Conservation (phyloP, 2,888 invertebrate genomes). For the Ceratothoa steindachneri region DNA sequence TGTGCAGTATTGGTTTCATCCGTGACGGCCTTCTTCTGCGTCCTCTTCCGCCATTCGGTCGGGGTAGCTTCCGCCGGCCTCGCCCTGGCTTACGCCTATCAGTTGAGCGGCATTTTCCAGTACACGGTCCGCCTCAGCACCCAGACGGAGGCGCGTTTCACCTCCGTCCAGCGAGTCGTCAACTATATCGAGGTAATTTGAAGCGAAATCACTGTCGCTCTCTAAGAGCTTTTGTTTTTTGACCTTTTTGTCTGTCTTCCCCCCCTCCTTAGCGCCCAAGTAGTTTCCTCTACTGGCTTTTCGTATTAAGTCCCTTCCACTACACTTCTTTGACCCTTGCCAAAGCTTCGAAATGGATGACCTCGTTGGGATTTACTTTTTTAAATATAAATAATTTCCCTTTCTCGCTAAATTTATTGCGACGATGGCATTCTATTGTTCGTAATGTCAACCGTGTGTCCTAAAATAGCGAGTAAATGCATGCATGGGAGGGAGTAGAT, state of each 20-base stretch:
- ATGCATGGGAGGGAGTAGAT: no score
- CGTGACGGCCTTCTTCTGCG: slow-evolving; percentile 57
- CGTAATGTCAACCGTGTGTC: no score
- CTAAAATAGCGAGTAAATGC: no score
- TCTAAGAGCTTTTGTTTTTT: neutral
- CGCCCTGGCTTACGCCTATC: slow-evolving; percentile 61
- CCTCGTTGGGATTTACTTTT: no score
- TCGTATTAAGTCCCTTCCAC: neutral
- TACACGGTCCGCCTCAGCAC: slow-evolving; percentile 57
- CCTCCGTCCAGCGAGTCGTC: slow-evolving; percentile 57
- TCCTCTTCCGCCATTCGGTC: slow-evolving; percentile 55
- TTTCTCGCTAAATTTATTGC: no score
- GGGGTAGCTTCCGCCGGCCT: slow-evolving; percentile 61
- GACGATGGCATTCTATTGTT: no score
- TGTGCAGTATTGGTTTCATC: slow-evolving; percentile 54
- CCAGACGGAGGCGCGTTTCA: slow-evolving; percentile 57
- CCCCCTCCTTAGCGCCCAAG: neutral
- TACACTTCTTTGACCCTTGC: no score
- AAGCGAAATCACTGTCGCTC: slow-evolving; percentile 1
- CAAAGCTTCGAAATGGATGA: no score
- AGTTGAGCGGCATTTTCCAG: slow-evolving; percentile 61
- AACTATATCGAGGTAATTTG: slow-evolving; percentile 49
- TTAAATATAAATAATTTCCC: no score
- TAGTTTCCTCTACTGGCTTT: neutral
- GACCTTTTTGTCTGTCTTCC: neutral